phyloP scores from a whole-genome alignment of 53 echinoderm and acorn worm genomes.

The Arbacia lixula region DNA sequence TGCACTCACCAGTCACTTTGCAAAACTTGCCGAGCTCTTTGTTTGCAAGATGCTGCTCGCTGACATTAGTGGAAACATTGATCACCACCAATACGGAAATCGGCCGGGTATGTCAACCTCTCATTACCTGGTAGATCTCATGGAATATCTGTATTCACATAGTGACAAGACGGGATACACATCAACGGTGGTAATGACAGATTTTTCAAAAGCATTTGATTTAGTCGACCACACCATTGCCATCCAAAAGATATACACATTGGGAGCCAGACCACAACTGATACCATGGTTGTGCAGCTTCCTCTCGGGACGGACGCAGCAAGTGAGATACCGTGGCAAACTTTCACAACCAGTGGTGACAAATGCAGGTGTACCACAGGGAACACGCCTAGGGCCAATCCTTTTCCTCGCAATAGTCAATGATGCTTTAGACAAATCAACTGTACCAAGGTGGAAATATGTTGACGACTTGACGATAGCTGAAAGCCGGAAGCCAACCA shows the following conservation, averaged over 20 bases:
- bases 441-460: too few relatives aligned
- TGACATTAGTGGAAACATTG: not conserved
- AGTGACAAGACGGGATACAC: not conserved
- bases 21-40: conserved; percentile 25
- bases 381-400: not conserved
- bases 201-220: not conserved
- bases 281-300: not conserved
- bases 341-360: not conserved
- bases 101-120: conserved; percentile 1
- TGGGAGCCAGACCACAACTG: not conserved
- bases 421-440: too few relatives aligned
- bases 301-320: not conserved
- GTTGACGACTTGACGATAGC: too few relatives aligned
- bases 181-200: not conserved
- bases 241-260: not conserved
- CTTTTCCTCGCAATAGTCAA: too few relatives aligned
- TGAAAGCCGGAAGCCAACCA: too few relatives aligned
- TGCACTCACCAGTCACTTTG: conserved; percentile 37
- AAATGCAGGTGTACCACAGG: not conserved
- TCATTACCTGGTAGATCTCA: conserved; percentile 17
- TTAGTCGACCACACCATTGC: not conserved
- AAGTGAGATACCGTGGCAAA: not conserved
- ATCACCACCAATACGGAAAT: conserved; percentile 20
- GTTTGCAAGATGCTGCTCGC: not conserved
- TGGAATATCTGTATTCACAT: not conserved